Evolutionary conservation across 2,888 invertebrate species (phyloP).

Genomic region (Xanthorhoe designata): DNA sequence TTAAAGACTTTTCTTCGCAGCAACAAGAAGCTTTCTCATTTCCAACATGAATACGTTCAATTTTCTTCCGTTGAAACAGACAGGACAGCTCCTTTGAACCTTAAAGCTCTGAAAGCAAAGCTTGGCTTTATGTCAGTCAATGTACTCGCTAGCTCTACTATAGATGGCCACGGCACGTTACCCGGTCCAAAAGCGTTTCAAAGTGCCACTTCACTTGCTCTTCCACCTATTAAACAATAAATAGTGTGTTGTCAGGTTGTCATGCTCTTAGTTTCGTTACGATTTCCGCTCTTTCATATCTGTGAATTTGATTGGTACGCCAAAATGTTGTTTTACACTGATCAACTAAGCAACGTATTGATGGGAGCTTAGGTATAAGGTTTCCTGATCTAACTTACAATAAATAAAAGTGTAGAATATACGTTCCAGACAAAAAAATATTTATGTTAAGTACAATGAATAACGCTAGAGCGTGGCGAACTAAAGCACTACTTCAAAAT

Average conservation of each 20-base stretch:
- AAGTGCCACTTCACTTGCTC: conserved; percentile 22
- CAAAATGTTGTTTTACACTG: neutral
- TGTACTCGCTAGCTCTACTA: conserved; percentile 16
- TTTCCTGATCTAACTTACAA: too few relatives aligned
- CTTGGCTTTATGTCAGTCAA: conserved; percentile 25
- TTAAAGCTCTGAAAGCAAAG: conserved; percentile 47
- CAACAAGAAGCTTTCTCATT: conserved; percentile 63
- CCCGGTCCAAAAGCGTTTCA: conserved; percentile 36
- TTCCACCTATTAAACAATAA: conserved; percentile 21
- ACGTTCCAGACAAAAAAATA: neutral
- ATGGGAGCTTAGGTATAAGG: neutral
- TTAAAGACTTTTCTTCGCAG: conserved; percentile 30
- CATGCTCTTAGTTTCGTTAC: conserved; percentile 12
- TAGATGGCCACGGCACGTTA: conserved; percentile 29
- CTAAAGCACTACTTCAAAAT: neutral
- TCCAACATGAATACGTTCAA: conserved; percentile 72
- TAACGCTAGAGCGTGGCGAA: neutral
- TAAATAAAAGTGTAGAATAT: too few relatives aligned
- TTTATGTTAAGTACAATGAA: neutral
- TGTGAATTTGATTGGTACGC: conserved; percentile 16
- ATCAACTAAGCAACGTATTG: too few relatives aligned
- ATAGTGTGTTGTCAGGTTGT: conserved; percentile 1
- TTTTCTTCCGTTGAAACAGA: conserved; percentile 69
- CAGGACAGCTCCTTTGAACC: conserved; percentile 70
- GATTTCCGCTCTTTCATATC: conserved; percentile 17